Percentiles rank a stretch among this genome's conserved stretches.
These are phyloP conservation scores for Spisula solida DNA, from an alignment of 2,888 invertebrate genomes.

Conservation along the genomic window DNA sequence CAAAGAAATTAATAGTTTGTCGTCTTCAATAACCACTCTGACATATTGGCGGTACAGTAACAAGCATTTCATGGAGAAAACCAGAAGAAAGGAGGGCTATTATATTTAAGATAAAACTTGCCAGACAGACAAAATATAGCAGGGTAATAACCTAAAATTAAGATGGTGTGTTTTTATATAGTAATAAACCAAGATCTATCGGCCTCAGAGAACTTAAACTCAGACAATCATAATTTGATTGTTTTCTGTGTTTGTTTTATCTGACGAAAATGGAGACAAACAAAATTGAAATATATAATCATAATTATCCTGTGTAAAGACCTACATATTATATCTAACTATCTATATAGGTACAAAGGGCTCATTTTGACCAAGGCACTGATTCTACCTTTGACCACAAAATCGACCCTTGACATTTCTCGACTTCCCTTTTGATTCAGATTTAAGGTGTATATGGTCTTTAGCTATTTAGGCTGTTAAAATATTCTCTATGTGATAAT, in stretches of 20 bases:
- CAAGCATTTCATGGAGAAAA: not conserved
- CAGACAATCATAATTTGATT: not conserved
- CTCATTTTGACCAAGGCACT: too few species aligned
- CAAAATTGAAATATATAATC: not conserved
- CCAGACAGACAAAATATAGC: not conserved
- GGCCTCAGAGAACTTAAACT: not conserved
- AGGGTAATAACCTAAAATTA: not conserved
- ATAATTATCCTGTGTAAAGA: not conserved
- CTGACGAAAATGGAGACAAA: not conserved
- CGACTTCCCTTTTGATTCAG: too few species aligned
- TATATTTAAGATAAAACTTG: not conserved
- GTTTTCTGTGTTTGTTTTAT: not conserved
- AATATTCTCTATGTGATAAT: too few species aligned
- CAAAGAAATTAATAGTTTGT: constrained; percentile 26
- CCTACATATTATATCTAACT: not conserved
- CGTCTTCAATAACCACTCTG: not conserved
- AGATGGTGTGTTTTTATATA: not conserved
- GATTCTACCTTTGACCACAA: too few species aligned
- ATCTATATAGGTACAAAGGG: not conserved
- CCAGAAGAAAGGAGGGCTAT: not conserved
- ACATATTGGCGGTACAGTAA: not conserved
- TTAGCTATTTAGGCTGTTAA: too few species aligned
- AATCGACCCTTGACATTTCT: too few species aligned
- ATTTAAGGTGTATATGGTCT: too few species aligned
- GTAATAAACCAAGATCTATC: not conserved